phyloP scores from a whole-genome alignment of 2,888 invertebrate genomes.

The Drosophila tripunctata region DNA sequence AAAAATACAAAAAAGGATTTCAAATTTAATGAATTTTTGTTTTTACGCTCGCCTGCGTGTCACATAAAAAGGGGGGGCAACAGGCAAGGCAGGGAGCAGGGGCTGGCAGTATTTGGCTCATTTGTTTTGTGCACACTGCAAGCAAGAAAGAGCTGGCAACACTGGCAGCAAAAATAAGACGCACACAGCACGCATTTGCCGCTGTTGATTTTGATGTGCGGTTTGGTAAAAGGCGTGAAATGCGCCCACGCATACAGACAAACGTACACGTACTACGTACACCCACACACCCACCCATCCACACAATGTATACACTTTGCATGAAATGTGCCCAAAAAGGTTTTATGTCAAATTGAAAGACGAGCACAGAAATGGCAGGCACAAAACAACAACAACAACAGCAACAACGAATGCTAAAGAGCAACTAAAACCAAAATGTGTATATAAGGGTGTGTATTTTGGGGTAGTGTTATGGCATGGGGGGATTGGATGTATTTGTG shows the following conservation, averaged over 20 bases:
- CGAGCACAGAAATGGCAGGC: constrained; percentile 30
- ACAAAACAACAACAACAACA: constrained; percentile 37
- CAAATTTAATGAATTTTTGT: constrained; percentile 67
- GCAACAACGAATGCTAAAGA: constrained; percentile 56
- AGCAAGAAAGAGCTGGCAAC: neutral
- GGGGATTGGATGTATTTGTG: neutral
- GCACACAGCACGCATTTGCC: constrained; percentile 32
- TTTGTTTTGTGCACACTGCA: constrained; percentile 37
- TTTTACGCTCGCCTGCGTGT: constrained; percentile 59
- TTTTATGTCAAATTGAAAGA: constrained; percentile 78
- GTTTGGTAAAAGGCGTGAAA: constrained; percentile 75
- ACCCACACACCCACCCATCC: neutral
- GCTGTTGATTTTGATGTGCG: constrained; percentile 64
- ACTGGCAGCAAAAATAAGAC: constrained; percentile 10
- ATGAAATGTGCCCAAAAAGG: constrained; percentile 57
- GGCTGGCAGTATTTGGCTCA: constrained; percentile 59
- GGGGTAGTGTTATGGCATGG: constrained; percentile 4
- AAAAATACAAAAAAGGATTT: constrained; percentile 52
- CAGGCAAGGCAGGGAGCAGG: no score
- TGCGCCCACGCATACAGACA: constrained; percentile 6
- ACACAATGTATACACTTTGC: constrained; percentile 13
- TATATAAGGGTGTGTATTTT: neutral
- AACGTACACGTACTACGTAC: neutral
- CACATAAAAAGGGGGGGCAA: constrained; percentile 53
- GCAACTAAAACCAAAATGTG: constrained; percentile 62